Percentiles rank a stretch among this genome's conserved stretches.
phyloP scores from a whole-genome alignment of 2,113 vertebrate genomes.

The Struthio camelus region DNA sequence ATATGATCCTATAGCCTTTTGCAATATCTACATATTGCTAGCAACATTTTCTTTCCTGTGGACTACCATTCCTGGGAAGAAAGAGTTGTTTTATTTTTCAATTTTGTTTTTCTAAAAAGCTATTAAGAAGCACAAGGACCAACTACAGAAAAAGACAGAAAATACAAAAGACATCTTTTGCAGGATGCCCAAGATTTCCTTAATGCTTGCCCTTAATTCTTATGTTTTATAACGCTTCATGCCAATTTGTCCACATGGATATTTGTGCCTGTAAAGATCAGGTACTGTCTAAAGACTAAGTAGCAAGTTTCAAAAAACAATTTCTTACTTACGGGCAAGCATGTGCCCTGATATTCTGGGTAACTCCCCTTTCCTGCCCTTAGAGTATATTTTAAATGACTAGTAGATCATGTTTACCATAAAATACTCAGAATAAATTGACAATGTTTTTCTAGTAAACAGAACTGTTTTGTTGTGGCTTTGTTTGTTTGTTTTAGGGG shows the following conservation, averaged over 20 bases:
- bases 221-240: background rate
- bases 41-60: background rate
- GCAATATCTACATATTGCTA: background rate
- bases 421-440: background rate
- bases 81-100: background rate
- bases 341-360: background rate
- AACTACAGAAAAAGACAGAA: background rate
- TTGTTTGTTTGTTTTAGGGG: background rate
- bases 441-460: background rate
- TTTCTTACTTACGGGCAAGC: background rate
- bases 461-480: background rate
- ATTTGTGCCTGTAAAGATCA: background rate
- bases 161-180: background rate
- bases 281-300: background rate
- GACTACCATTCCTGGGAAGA: background rate
- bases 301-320: background rate
- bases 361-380: background rate
- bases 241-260: background rate
- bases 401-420: background rate
- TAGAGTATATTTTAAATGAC: background rate
- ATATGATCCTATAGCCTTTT: background rate
- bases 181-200: background rate
- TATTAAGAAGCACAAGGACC: background rate
- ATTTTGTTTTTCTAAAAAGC: background rate
- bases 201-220: background rate